Evolutionary conservation across 1,140 invertebrate genomes (phyloP), one percentile per base, ranked within the genome.

Genomic region (Atta texana): DNA sequence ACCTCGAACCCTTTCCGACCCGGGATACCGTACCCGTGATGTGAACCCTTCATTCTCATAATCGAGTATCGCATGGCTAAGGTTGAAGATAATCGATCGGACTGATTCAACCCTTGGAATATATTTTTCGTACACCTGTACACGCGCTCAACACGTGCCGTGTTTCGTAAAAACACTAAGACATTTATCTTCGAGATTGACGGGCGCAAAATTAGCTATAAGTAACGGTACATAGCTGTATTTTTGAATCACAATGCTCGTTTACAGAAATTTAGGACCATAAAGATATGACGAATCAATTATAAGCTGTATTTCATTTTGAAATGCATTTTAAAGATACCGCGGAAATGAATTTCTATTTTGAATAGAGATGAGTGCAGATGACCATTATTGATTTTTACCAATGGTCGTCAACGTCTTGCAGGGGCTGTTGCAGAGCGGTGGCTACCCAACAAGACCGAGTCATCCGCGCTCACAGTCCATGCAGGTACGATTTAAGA

Each of bases 341-440:
- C 2, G 16, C 24, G 5, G 12, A 78, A 63, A 34, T 21, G 21
- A 81, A 81, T 81, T 57, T 16, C 1, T 55, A 31, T 81, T 57
- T 31, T 12, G 12, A 81, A 16, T 71, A 57, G 34, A 81, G 12
- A 28, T 39, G 21, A 24, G 10, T 18, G 18, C 12, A 57, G 34
- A 57, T 31, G 39, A 55, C 31, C 24, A 81, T 77, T 84, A 69
- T 72, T 44, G 44, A 55, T 16, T 34, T 72, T 86, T 24, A 89
- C 81, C 71, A 89, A 86, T 86, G 87, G 84, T 86, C 75, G 53
- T 91, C 28, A 85, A 92, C 89, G 91, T 92, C 92, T 95, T 95
- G 90, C 94, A 95, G 95, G 94, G 94, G 91, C 93, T 95, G 92
- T 92, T 95, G 91, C 94, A 95, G 89, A 94, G 93, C 92, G 94